These are phyloP conservation scores for Lasiommata megera DNA, from an alignment of 2,888 invertebrate genomes.

Conservation along the genomic window DNA sequence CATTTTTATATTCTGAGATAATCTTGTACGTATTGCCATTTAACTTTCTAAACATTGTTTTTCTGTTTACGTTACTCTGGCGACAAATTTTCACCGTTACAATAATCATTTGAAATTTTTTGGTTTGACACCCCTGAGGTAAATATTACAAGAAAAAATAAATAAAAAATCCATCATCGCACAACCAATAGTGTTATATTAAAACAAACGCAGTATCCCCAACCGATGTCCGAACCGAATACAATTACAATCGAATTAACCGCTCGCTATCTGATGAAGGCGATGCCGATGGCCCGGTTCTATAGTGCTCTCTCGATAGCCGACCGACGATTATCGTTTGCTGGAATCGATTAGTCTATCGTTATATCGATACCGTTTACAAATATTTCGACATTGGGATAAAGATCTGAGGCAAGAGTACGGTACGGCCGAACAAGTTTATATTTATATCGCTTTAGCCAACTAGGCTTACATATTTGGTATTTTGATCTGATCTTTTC, in stretches of 20 bases:
- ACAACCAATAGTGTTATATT: slow-evolving; percentile 17
- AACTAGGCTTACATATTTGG: slow-evolving; percentile 24
- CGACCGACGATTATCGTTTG: slow-evolving; percentile 51
- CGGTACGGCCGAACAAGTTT: slow-evolving; percentile 37
- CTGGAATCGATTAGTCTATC: slow-evolving; percentile 46
- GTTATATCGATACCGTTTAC: slow-evolving; percentile 67
- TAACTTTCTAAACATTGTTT: too few species aligned
- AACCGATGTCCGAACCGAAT: slow-evolving; percentile 34
- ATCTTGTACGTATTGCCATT: too few species aligned
- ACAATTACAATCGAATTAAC: slow-evolving; percentile 49
- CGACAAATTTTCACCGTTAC: too few species aligned
- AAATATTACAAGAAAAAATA: too few species aligned
- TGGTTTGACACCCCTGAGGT: too few species aligned
- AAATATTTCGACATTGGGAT: slow-evolving; percentile 77
- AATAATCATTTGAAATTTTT: too few species aligned
- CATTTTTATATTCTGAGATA: too few species aligned
- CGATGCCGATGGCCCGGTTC: slow-evolving; percentile 51
- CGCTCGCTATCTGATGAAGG: slow-evolving; percentile 44
- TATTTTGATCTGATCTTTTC: slow-evolving; percentile 25
- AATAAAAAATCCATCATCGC: slow-evolving; percentile 9
- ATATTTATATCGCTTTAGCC: slow-evolving; percentile 33
- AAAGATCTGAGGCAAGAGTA: slow-evolving; percentile 46
- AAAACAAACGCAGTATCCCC: slow-evolving; percentile 22
- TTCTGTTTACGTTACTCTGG: too few species aligned
- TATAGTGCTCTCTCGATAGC: slow-evolving; percentile 48